Evolutionary conservation across 1,140 invertebrate species (phyloP), one percentile per base, ranked within the genome.

Genomic region (Conus betulinus): DNA sequence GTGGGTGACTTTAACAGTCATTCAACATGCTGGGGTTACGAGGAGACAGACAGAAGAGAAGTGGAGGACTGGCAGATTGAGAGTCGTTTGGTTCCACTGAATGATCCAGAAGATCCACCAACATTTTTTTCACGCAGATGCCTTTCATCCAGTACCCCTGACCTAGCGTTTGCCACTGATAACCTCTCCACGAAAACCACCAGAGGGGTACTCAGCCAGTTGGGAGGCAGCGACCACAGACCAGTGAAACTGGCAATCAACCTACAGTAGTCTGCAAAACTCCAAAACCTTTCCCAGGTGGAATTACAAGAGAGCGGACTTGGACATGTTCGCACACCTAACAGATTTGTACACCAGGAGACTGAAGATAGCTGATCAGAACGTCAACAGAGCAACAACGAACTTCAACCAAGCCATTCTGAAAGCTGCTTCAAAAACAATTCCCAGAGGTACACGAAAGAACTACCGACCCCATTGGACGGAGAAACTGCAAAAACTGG

Each of bases 1-100:
- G 76, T 87, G 25, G 88, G 85, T 27, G 88, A 89, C 78, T 71
- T 89, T 84, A 89, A 86, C 88, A 89, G 60, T 63, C 60, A 63
- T 57, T 67, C 84, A 89, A 7, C 86, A 84, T 23, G 13, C n/a
- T 89, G 88, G 85, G 78, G 85, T 8, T 89, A 89, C 57, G 39
- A 63, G 7, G 67, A 81, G 6, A 11, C 76, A 27, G 81, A 89
- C 57, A 82, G 57, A n/a, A 82, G 52, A 82, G 85, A 89, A 39
- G 85, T 87, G 52, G 88, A 89, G 63, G 85, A 78, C 57, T 89
- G 88, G n/a, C n/a, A n/a, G n/a, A 53, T 60, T 5, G n/a, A 79
- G n/a, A 87, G 82, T 27, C 11, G 25, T 23, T 51, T 89, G 5
- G 25, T 89, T 10, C 89, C 88, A 0, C 13, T 81, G 39, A 89